Evolutionary conservation across 2,888 invertebrate genomes (phyloP).

Genomic region (Epinotia brunnichana): DNA sequence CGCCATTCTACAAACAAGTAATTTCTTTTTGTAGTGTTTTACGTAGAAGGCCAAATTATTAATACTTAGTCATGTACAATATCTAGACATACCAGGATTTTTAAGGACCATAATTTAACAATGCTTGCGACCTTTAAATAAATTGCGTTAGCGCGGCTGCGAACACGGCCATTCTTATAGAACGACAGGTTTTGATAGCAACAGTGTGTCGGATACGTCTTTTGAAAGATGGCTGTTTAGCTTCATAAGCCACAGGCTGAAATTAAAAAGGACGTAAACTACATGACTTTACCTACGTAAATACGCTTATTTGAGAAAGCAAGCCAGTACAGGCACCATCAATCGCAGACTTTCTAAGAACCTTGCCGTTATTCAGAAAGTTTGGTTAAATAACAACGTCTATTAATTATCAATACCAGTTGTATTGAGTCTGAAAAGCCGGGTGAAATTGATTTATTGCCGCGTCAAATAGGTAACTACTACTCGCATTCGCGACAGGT

Average conservation of each 20-base stretch:
- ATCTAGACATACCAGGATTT: not conserved
- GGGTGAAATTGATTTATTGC: constrained; percentile 66
- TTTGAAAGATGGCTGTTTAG: not conserved
- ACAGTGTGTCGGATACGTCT: constrained; percentile 45
- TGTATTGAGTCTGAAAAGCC: constrained; percentile 62
- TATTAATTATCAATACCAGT: constrained; percentile 75
- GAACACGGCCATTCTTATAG: constrained; percentile 37
- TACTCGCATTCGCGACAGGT: constrained; percentile 26
- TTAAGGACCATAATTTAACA: constrained; percentile 14
- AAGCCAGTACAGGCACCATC: constrained; percentile 55
- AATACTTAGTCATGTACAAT: too few relatives aligned
- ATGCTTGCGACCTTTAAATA: constrained; percentile 22
- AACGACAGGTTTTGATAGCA: constrained; percentile 43
- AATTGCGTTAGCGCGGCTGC: constrained; percentile 19
- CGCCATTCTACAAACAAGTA: too few relatives aligned
- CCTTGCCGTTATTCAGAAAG: constrained; percentile 67
- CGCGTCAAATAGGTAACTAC: constrained; percentile 49
- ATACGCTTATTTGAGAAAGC: not conserved
- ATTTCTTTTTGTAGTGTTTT: too few relatives aligned
- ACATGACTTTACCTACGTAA: not conserved
- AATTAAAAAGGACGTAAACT: not conserved
- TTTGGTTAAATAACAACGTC: constrained; percentile 72
- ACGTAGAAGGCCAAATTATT: too few relatives aligned
- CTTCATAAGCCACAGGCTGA: not conserved
- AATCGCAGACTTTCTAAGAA: constrained; percentile 73